Base-by-base conservation (phyloP, 2,113 vertebrate genomes). In the Tonatia bakeri region DNA sequence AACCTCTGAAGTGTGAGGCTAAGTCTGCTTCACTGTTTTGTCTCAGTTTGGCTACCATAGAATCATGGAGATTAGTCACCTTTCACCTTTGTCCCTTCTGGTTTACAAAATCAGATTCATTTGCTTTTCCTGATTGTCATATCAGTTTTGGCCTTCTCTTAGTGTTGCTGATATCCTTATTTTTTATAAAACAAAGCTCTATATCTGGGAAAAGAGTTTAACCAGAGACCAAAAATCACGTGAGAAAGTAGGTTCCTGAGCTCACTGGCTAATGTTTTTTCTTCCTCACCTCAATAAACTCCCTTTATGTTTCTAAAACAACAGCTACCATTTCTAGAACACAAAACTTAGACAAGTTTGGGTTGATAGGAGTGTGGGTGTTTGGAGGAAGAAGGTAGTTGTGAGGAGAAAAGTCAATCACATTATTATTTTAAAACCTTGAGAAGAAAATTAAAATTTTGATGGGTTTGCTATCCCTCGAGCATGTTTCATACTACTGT, bases 111-210 rank as follows among this genome's bases (percentile, higher is more conserved):
- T 64, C 47, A 52, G 6, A 15, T 81, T 92, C 33, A 77, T 90
- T 90, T n/a, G 24, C 8, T 67, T 76, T 95, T 16, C 72, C 59
- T 97, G 59, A 84, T 69, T 81, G 56, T 87, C 50, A 61, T 93
- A n/a, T 8, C 36, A 47, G n/a, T 77, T 36, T 91, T 95, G 40
- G 52, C 7, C 47, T 26, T 65, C 45, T 77, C 67, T 88, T 87
- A 61, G 45, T 87, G n/a, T 50, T 80, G 28, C 22, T 54, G 33
- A 64, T 56, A 87, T 50, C 9, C 40, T 79, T 40, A 20, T 4
- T 20, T 70, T 96, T 89, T 85, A 1, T 76, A 43, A 69, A 76
- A 52, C 31, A 52, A 75, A 82, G 47, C 5, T 72, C 84, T 84
- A 52, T 3, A 36, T 10, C n/a, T 84, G 20, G 15, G 10, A 85